phyloP scores from a whole-genome alignment of 2,113 vertebrate genomes.

The Planiliza haematocheilus region DNA sequence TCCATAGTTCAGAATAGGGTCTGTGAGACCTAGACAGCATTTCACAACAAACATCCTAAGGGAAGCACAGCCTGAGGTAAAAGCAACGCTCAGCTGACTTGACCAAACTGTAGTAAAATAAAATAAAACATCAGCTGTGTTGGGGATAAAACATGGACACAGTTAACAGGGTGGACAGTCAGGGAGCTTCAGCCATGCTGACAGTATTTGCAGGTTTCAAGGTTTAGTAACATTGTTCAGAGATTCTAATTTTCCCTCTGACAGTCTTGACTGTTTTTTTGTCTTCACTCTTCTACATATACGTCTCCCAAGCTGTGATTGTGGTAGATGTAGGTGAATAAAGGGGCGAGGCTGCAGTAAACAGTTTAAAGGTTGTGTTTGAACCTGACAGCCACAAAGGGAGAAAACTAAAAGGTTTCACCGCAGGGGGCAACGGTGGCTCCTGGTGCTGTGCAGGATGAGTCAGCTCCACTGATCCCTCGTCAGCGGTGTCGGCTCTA shows the following conservation, averaged over 20 bases:
- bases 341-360: neutral
- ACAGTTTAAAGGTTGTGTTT: conserved; percentile 26
- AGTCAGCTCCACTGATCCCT: conserved; percentile 22
- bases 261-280: neutral
- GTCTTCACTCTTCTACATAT: conserved; percentile 18
- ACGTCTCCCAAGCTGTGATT: conserved; percentile 11
- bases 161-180: neutral
- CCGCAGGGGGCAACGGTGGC: conserved; percentile 1
- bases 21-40: conserved; percentile 31
- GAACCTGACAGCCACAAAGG: conserved; percentile 8
- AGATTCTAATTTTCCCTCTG: neutral
- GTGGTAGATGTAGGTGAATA: conserved; percentile 4
- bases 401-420: conserved; percentile 24
- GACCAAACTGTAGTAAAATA: conserved; percentile 32
- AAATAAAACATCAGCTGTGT: conserved; percentile 27
- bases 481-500: conserved; percentile 26
- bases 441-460: neutral
- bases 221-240: conserved; percentile 5
- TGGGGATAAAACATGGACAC: conserved; percentile 3
- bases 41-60: conserved; percentile 41
- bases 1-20: conserved; percentile 13
- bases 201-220: neutral
- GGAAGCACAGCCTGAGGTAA: conserved; percentile 61
- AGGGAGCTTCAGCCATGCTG: conserved; percentile 2
- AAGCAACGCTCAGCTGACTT: conserved; percentile 24